Percentiles rank a stretch among this genome's conserved stretches.
These are phyloP conservation scores for Thymallus thymallus DNA, from an alignment of 2,113 vertebrate genomes.

Conservation along the genomic window DNA sequence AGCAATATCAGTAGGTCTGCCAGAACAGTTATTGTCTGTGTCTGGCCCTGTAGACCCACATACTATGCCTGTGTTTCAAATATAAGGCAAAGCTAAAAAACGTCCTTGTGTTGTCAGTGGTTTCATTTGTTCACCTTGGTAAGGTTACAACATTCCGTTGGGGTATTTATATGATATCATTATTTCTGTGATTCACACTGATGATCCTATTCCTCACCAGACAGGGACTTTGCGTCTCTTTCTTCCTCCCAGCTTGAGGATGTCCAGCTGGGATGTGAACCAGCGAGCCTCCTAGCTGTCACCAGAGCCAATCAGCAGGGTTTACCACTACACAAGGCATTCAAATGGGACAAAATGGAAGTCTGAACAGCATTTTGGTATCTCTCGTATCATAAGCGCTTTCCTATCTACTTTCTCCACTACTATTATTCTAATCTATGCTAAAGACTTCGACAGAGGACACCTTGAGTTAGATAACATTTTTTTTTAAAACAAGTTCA, in stretches of 20 bases:
- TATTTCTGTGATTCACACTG: not conserved
- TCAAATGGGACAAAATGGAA: too few species aligned
- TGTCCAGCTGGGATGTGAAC: not conserved
- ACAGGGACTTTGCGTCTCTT: not conserved
- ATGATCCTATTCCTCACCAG: not conserved
- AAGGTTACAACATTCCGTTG: not conserved
- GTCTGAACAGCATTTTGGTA: too few species aligned
- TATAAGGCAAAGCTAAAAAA: slow-evolving; percentile 38
- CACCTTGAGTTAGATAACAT: too few species aligned
- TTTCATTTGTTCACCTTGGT: slow-evolving; percentile 10
- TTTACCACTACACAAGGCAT: slow-evolving; percentile 3
- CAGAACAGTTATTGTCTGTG: slow-evolving; percentile 33
- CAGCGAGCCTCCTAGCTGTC: not conserved
- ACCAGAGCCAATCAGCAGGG: not conserved
- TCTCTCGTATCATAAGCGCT: too few species aligned
- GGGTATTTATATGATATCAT: not conserved
- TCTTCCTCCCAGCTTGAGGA: not conserved
- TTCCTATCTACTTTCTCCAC: too few species aligned
- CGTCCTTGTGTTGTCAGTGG: slow-evolving; percentile 12
- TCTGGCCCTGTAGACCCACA: slow-evolving; percentile 29
- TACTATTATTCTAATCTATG: too few species aligned
- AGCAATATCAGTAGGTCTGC: slow-evolving; percentile 57
- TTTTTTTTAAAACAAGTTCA: too few species aligned
- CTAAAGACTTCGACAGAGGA: too few species aligned
- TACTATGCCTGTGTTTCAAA: slow-evolving; percentile 48